phyloP scores from a whole-genome alignment of 2,797 vertebrate species.

The Morelia viridis region DNA sequence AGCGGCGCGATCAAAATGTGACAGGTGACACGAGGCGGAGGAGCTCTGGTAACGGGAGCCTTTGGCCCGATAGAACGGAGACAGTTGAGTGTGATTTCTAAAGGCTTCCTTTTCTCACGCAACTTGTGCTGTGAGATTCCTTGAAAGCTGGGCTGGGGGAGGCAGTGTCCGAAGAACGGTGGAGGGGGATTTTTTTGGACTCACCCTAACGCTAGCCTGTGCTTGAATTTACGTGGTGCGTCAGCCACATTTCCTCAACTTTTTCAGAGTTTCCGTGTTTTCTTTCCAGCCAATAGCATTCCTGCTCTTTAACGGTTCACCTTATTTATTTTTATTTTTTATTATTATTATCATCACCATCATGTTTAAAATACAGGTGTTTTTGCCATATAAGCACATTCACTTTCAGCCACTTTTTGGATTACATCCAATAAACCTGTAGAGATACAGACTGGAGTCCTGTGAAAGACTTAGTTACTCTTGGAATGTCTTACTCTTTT shows the following conservation, averaged over 20 bases:
- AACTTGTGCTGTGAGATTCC: not conserved
- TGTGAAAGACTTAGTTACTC: conserved; percentile 34
- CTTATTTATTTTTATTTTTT: too few species aligned
- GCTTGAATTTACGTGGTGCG: not conserved
- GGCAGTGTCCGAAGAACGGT: not conserved
- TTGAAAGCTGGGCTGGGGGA: not conserved
- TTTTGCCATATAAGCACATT: not conserved
- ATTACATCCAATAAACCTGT: not conserved
- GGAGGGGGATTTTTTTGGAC: not conserved
- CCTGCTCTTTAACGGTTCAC: not conserved
- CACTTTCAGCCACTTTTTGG: not conserved
- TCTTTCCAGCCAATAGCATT: too few species aligned
- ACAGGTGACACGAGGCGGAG: not conserved
- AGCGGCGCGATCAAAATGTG: not conserved
- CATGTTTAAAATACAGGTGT: not conserved
- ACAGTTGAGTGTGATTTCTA: not conserved
- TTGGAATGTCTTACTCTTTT: conserved; percentile 12
- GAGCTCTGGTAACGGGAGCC: too few species aligned
- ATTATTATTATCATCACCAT: too few species aligned
- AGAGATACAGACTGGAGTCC: not conserved
- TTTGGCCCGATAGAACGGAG: not conserved
- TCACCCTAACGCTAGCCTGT: not conserved
- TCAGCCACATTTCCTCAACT: not conserved
- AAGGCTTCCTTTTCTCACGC: not conserved
- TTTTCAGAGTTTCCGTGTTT: not conserved